Evolutionary conservation across 2,113 vertebrate species (phyloP).

Genomic region (Cyanoliseus patagonus): DNA sequence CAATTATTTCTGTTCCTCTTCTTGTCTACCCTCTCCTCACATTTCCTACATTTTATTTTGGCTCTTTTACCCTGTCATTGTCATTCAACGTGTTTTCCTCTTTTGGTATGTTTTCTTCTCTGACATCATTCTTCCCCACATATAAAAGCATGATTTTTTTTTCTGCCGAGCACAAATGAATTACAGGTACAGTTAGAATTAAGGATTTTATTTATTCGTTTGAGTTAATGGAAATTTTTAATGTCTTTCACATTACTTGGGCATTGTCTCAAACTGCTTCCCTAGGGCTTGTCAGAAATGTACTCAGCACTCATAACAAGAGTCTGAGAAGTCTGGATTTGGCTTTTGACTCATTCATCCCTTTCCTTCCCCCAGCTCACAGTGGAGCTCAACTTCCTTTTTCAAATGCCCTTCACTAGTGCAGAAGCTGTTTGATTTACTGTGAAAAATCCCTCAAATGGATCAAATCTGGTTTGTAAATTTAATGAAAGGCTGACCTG

Average conservation of each 20-base stretch:
- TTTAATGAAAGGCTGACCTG: slow-evolving; percentile 51
- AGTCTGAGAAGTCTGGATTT: background rate
- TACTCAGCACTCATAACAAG: background rate
- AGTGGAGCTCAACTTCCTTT: background rate
- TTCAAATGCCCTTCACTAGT: background rate
- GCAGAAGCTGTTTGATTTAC: background rate
- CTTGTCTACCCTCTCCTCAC: background rate
- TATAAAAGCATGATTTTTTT: background rate
- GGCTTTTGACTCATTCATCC: background rate
- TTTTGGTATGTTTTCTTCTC: background rate
- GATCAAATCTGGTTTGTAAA: slow-evolving; percentile 53
- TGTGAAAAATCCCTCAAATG: slow-evolving; percentile 12
- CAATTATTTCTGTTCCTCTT: slow-evolving; percentile 7
- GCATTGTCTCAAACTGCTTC: background rate
- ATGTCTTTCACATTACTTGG: background rate
- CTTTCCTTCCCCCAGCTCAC: background rate
- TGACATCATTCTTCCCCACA: background rate
- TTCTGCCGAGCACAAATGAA: background rate
- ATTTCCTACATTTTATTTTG: background rate
- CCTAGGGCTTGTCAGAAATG: background rate
- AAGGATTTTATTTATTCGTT: background rate
- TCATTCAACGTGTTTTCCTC: background rate
- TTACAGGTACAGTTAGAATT: background rate
- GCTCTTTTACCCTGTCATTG: background rate
- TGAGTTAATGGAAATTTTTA: background rate